Evolutionary conservation across 2,113 vertebrate genomes (phyloP), one percentile per base, ranked within the genome.

Genomic region (Chionomys nivalis): DNA sequence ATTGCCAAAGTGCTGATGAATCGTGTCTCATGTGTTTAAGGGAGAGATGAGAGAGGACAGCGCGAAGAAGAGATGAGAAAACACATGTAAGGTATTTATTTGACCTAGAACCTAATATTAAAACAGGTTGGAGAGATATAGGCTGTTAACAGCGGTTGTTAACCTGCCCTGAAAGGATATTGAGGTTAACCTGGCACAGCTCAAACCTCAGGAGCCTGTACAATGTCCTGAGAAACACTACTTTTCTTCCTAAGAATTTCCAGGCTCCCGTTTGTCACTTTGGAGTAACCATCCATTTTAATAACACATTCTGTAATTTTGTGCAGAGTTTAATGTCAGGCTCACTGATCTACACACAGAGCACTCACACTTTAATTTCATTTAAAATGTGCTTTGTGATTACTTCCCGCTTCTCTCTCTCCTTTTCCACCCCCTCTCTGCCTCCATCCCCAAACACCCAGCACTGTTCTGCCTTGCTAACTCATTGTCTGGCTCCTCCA

Each of bases 281-380:
- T 90, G 76, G 17, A 95, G 92, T 76, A 88, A 36, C 33, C 65
- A 78, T 47, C 11, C n/a, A 78, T 94, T 93, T 92, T 77, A 94
- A 72, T 90, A 79, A 89, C 77, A 85, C 47, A 82, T 77, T 93
- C 42, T 78, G 3, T 78, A 92, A 92, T 97, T 97, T 94, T 91
- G 39, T 36, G 21, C 10, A 44, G 66, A 66, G 36, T 81, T 96
- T 89, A 42, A 88, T 73, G 36, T 87, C 72, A 95, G 44, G 21
- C 10, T 96, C 24, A 72, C 36, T 86, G 86, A 94, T 39, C 17
- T 39, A 36, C 58, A 66, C 36, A 11, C 89, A 3, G 28, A 93
- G 42, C 78, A 92, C 94, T 85, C 81, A 55, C n/a, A 26, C 5
- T 77, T 90, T 16, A 47, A 58, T 12, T 33, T 36, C 76, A 44